Conservation (phyloP, 2,113 vertebrate genomes). For the Cyprinodon variegatus region DNA sequence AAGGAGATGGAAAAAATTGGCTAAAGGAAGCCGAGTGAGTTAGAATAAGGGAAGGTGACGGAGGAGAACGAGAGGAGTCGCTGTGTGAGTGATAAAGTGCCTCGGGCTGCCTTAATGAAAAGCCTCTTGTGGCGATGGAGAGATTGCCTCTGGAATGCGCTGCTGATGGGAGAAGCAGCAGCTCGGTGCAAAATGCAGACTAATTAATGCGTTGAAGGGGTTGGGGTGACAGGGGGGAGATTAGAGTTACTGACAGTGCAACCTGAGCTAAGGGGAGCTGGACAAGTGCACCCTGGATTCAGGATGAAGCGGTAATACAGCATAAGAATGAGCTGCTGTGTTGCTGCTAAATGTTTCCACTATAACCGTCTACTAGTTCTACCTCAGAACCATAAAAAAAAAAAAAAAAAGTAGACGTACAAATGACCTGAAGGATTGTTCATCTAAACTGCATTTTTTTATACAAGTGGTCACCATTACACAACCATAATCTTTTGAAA, state of each 20-base stretch:
- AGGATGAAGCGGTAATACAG: slow-evolving; percentile 11
- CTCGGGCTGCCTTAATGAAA: slow-evolving; percentile 73
- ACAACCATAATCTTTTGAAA: too few species aligned
- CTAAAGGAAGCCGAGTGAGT: slow-evolving; percentile 29
- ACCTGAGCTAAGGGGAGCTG: slow-evolving; percentile 16
- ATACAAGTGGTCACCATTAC: background rate
- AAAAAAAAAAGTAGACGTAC: background rate
- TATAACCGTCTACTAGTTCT: background rate
- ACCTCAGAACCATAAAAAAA: too few species aligned
- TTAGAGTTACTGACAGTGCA: slow-evolving; percentile 53
- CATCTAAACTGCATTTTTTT: background rate
- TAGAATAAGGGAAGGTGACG: slow-evolving; percentile 22
- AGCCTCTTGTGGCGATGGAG: slow-evolving; percentile 71
- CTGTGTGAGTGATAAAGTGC: slow-evolving; percentile 61
- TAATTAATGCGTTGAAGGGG: slow-evolving; percentile 69
- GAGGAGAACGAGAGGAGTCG: slow-evolving; percentile 16
- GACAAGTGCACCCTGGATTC: slow-evolving; percentile 31
- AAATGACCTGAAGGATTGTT: background rate
- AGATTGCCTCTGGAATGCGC: slow-evolving; percentile 68
- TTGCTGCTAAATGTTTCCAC: background rate
- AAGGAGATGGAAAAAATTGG: slow-evolving; percentile 46
- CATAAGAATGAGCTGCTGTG: background rate
- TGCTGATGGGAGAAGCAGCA: slow-evolving; percentile 68
- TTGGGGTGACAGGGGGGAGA: slow-evolving; percentile 44
- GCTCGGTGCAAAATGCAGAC: slow-evolving; percentile 53